Evolutionary conservation across 2,888 invertebrate genomes (phyloP), one percentile per base, ranked within the genome.

Genomic region (Dexiosoma caninum): DNA sequence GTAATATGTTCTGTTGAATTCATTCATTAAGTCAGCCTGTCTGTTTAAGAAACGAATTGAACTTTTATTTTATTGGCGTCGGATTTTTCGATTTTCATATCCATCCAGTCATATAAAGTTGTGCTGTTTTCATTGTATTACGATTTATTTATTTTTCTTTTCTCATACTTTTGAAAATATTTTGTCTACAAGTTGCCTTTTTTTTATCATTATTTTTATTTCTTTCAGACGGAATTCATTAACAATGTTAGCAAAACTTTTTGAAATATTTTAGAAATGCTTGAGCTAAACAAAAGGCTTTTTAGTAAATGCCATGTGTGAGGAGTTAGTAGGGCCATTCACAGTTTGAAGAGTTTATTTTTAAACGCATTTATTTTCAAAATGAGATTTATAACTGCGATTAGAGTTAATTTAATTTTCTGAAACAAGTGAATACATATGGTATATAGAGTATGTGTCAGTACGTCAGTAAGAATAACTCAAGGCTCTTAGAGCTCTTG

Each of bases 171-270:
- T 62, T 12, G 3, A 37, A 35, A 51, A 57, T 42, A 51, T 55
- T 70, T 70, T 67, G 44, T 67, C 64, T 53, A 76, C 53, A 76
- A 71, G 46, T 66, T 71, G 46, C 71, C 40, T 64, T 49, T 79
- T 57, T n/a, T n/a, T n/a, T n/a, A n/a, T n/a, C n/a, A 7, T 40
- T 7, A 6, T n/a, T 8, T 35, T 46, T 23, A 70, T 66, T 40
- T 37, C 8, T 46, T 49, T 44, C 51, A 35, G 30, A 19, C 14
- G 23, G 77, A 77, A 72, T 71, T 77, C 46, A 72, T 72, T 72
- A 57, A 72, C 55, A 77, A 72, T 77, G 62, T 72, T 42, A 51
- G 57, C 14, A 62, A 32, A 72, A 77, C 60, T 76, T 81, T 75
- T 69, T 57, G 42, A 69, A 72, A 76, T 57, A 67, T 66, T 66